Conservation (phyloP, 2,888 invertebrate genomes). For the Protonemura montana region DNA sequence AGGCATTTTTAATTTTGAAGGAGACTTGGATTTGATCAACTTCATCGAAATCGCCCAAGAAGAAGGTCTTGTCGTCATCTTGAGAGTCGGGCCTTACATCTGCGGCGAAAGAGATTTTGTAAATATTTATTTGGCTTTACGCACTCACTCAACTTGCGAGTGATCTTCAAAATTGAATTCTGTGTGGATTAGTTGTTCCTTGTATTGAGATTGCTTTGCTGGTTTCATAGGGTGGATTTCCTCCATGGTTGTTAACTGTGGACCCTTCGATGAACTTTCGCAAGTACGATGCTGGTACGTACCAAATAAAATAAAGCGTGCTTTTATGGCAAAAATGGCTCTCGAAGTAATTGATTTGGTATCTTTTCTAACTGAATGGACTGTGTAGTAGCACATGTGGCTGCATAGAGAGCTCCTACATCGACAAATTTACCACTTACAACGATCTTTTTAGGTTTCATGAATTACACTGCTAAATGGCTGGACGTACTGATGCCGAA, state of each 20-base stretch:
- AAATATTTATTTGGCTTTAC: background rate
- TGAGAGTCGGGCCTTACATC: conserved; percentile 90
- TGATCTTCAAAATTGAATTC: too few relatives aligned
- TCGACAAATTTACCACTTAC: too few relatives aligned
- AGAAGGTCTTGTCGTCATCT: conserved; percentile 78
- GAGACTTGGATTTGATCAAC: conserved; percentile 66
- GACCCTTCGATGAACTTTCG: conserved; percentile 73
- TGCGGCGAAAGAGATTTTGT: conserved; percentile 72
- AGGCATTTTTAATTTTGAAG: conserved; percentile 69
- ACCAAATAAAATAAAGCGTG: too few relatives aligned
- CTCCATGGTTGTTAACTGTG: conserved; percentile 73
- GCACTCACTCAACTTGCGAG: too few relatives aligned
- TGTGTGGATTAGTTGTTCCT: too few relatives aligned
- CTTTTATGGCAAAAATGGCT: too few relatives aligned
- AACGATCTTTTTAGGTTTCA: conserved; percentile 62
- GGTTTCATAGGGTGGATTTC: conserved; percentile 76
- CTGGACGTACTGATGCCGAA: conserved; percentile 62
- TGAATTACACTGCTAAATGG: conserved; percentile 62
- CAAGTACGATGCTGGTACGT: conserved; percentile 69
- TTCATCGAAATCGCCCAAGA: conserved; percentile 78
- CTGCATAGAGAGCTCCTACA: too few relatives aligned
- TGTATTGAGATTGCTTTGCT: too few relatives aligned
- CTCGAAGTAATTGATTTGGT: too few relatives aligned
- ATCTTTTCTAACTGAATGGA: too few relatives aligned
- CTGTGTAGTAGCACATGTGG: too few relatives aligned